Base-by-base conservation (phyloP, 2,113 vertebrate genomes). In the Lota lota region DNA sequence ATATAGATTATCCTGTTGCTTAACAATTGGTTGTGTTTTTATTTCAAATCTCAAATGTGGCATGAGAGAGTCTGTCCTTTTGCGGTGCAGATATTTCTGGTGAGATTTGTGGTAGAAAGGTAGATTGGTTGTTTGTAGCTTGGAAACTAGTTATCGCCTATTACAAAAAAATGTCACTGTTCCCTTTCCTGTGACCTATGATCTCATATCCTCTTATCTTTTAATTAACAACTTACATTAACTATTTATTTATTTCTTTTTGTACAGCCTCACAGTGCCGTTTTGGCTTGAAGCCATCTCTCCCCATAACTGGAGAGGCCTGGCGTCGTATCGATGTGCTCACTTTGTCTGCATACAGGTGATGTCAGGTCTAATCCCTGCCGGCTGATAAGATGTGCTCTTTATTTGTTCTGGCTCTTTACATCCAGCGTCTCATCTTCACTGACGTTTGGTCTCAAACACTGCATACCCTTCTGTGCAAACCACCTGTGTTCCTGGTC, bases 201-300 rank as follows among this genome's bases (percentile, higher is more conserved):
- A 86, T 79, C 88, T 84, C 78, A 88, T 90, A 88, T 74, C 75
- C 12, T 67, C 86, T 91, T 90, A 91, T 90, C 88, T 85, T 90
- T 90, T 91, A 91, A 92, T 92, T 87, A 92, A 72, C 71, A 71
- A 72, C 73, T 77, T 85, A 88, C 85, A 87, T 72, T 70, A 76
- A 50, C 53, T 75, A 74, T 82, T 86, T 85, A 47, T 47, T 47
- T 10, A 47, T 47, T 47, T 12, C 8, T 47, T 47, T 47, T 11
- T 47, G 8, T 47, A 47, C 74, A 80, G 81, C 75, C 74, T 54
- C 21, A 67, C 71, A 67, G 76, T 65, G 50, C 61, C 61, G 77
- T 77, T 82, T 67, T 74, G 61, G 67, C 68, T 70, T n/a, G n/a
- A 7, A 33, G 28, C 7, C 28, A 33, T 7, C 3, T 68, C 59